A percentile compares a stretch with the other conserved stretches of the same genome.
These are phyloP conservation scores for Steinernema feltiae DNA, from an alignment of 1,140 invertebrate genomes.

Conservation along the genomic window DNA sequence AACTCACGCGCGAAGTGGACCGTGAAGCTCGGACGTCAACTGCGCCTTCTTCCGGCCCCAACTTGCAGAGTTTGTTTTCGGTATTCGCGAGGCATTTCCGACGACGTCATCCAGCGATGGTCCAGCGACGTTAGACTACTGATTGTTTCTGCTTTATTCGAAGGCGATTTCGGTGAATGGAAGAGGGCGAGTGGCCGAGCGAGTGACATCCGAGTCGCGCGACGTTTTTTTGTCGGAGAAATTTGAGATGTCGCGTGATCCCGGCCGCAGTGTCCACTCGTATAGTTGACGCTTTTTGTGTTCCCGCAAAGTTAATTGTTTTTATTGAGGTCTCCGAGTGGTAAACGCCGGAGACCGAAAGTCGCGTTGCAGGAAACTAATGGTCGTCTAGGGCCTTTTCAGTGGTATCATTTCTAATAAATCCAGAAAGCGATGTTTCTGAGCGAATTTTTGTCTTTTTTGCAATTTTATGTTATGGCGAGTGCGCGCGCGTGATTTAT, in stretches of 20 bases:
- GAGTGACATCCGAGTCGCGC: not conserved
- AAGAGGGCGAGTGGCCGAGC: not conserved
- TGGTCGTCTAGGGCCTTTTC: not conserved
- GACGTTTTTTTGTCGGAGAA: not conserved
- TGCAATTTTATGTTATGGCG: not conserved
- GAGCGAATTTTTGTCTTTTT: not conserved
- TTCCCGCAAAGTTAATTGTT: not conserved
- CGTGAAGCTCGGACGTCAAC: not conserved
- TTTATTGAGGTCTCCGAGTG: not conserved
- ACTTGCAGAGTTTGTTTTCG: not conserved
- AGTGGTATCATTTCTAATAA: slow-evolving; percentile 2
- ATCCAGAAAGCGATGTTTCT: not conserved
- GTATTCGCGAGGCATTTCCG: not conserved
- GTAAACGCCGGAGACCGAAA: not conserved
- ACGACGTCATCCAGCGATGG: not conserved
- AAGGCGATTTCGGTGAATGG: not conserved
- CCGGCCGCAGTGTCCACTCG: not conserved
- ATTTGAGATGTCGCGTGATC: not conserved
- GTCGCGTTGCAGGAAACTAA: not conserved
- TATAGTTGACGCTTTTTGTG: not conserved
- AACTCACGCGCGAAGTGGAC: not conserved
- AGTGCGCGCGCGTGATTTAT: not conserved
- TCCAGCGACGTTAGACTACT: not conserved
- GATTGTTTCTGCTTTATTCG: not conserved
- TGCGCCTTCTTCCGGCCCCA: not conserved